phyloP scores from a whole-genome alignment of 2,797 vertebrate species.

The Heteromormyrus szaboi region DNA sequence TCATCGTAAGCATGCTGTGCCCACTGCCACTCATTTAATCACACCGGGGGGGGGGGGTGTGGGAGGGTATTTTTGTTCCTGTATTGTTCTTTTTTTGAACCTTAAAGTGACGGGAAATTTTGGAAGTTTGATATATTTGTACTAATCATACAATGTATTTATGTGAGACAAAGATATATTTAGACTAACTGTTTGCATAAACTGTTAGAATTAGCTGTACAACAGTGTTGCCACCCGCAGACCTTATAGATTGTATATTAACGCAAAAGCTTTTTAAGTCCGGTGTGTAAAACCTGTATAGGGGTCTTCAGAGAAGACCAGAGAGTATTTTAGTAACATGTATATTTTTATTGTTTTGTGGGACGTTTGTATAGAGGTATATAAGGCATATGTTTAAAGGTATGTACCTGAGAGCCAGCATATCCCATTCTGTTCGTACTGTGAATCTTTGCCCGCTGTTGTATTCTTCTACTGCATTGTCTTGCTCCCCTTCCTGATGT shows the following conservation, averaged over 20 bases:
- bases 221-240: conserved; percentile 68
- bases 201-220: conserved; percentile 33
- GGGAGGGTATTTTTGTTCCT: conserved; percentile 26
- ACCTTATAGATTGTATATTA: conserved; percentile 79
- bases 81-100: conserved; percentile 16
- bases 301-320: conserved; percentile 85
- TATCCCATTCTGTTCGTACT: conserved; percentile 75
- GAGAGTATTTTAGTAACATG: conserved; percentile 75
- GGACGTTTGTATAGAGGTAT: conserved; percentile 85
- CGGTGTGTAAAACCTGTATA: conserved; percentile 81
- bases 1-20: conserved; percentile 8
- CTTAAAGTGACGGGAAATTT: conserved; percentile 21
- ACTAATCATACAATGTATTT: conserved; percentile 35
- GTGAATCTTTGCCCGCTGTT: conserved; percentile 76
- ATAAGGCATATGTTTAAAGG: conserved; percentile 67
- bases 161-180: conserved; percentile 33
- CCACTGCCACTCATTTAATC: conserved; percentile 27
- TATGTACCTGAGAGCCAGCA: conserved; percentile 79
- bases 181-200: conserved; percentile 19
- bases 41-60: conserved; percentile 31
- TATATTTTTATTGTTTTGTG: conserved; percentile 74
- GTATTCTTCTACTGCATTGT: conserved; percentile 25
- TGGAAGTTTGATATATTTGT: conserved; percentile 31
- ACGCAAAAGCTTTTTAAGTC: conserved; percentile 56
- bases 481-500: neutral